Base-by-base conservation (phyloP, 2,888 invertebrate genomes). In the Oligia latruncula region DNA sequence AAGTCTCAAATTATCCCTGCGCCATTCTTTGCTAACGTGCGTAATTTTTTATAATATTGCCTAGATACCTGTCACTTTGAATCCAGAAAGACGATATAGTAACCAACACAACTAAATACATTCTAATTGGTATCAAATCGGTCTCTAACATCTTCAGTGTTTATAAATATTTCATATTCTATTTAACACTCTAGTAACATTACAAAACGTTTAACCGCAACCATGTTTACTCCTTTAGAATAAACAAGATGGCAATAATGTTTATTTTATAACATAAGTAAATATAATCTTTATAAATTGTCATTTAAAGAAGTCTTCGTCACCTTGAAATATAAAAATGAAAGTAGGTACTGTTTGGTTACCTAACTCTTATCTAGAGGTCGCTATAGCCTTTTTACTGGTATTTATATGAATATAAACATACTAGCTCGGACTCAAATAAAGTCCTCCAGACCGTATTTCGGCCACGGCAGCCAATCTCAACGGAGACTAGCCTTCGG, bases 251-350 rank as follows among this genome's bases (percentile, higher is more conserved):
- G 15, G 15, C 43, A 11, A 23, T 77, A 43, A 87, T 74, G 74
- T 87, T 77, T 78, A 77, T 79, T 74, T 84, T 40, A 74, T 81
- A 29, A 81, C 43, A 62, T 46, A 75, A 29, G 29, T 29, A 29
- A 77, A 64, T 76, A 35, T 84, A 87, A 78, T 82, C 80, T 77
- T 88, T 85, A 80, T 80, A 77, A 83, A 83, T 86, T 77, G 55
- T 77, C 62, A 58, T 80, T 74, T 82, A 81, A 72, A 74, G 58
- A 73, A 83, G 77, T 23, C 55, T 71, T 40, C 15, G 52, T 40
- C n/a, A 35, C 86, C 88, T 87, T 87, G 87, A 78, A 71, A 67
- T 71, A 43, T 66, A 65, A 62, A 74, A 80, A 76, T 80, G 78
- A 82, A 85, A 82, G 88, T 29, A 29, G 29, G 29, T 74, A 70